Percentiles rank a stretch among this genome's conserved stretches.
These are phyloP conservation scores for Congeria kusceri DNA, from an alignment of 2,888 invertebrate species.

Conservation along the genomic window DNA sequence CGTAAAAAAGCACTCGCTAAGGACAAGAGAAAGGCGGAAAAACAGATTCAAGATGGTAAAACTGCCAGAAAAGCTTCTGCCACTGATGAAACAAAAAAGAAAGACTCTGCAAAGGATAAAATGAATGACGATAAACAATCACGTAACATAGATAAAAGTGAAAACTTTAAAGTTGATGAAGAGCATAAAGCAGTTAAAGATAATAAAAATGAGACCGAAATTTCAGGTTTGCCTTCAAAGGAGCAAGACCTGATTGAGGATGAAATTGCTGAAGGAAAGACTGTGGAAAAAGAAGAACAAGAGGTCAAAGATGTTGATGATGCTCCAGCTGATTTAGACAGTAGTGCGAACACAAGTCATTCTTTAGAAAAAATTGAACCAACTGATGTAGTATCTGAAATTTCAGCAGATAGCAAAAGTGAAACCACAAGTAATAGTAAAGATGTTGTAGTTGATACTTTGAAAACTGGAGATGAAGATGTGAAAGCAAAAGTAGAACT, in stretches of 20 bases:
- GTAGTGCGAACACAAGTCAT: background rate
- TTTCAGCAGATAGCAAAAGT: background rate
- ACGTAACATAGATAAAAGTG: background rate
- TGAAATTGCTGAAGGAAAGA: slow-evolving; percentile 9
- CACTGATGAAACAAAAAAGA: background rate
- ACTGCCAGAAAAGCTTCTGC: background rate
- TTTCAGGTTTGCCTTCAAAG: background rate
- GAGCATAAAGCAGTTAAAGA: background rate
- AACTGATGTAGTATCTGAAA: background rate
- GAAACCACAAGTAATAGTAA: slow-evolving; percentile 5
- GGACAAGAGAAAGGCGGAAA: background rate
- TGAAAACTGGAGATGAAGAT: background rate
- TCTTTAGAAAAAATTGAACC: background rate
- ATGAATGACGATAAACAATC: background rate
- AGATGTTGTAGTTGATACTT: background rate
- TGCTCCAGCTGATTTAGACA: background rate
- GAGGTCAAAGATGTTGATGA: slow-evolving; percentile 16
- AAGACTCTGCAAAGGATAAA: background rate
- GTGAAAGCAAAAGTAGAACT: slow-evolving; percentile 22
- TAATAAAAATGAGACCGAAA: background rate
- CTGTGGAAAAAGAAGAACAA: background rate
- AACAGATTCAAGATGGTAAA: background rate
- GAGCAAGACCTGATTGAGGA: background rate
- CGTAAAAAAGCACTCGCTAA: background rate
- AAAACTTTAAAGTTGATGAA: background rate